Evolutionary conservation across 2,113 vertebrate genomes (phyloP), one percentile per base, ranked within the genome.

Genomic region (Pterocles orientalis): DNA sequence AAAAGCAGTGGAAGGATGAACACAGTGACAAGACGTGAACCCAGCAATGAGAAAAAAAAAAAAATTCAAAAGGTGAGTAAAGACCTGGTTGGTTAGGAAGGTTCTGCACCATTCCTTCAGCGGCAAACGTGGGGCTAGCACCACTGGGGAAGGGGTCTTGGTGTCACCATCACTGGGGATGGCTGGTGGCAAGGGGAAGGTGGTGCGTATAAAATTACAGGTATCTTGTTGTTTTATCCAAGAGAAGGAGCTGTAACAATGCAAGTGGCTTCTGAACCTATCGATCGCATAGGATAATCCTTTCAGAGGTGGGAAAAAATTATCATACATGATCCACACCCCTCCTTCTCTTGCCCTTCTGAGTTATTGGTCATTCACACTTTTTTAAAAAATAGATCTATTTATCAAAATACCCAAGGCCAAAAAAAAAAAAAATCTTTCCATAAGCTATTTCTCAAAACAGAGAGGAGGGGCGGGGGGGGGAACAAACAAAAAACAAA

Each of bases 381-480:
- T 71, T 83, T 70, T 79, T 71, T 77, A 81, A 81, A 96, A 95
- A 94, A 89, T 70, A 91, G 15, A 86, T 41, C 66, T 41, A 73
- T 75, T 95, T 94, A 96, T 95, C 86, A 92, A 95, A 96, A 85
- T 68, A 73, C 16, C 20, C 17, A 31, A 86, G 95, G 66, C 61
- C 62, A 73, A 86, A 77, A 65, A 34, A 58, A 64, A 89, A n/a
- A 92, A 47, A 73, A 85, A 95, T 93, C 93, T 97, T 94, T 91
- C 88, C 97, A 84, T 96, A 98, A 98, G 98, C 98, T 98, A 98
- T 97, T 98, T 98, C 98, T 98, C 95, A 93, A 69, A 94, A 94
- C 7, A 68, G 51, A 28, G 51, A 4, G 3, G 41, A 10, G 12
- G 3, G 9, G 56, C 50, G 29, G 21, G n/a, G 57, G 7, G 78